These are phyloP conservation scores for Zaprionus taronus DNA, from an alignment of 1,140 invertebrate genomes.

Conservation along the genomic window DNA sequence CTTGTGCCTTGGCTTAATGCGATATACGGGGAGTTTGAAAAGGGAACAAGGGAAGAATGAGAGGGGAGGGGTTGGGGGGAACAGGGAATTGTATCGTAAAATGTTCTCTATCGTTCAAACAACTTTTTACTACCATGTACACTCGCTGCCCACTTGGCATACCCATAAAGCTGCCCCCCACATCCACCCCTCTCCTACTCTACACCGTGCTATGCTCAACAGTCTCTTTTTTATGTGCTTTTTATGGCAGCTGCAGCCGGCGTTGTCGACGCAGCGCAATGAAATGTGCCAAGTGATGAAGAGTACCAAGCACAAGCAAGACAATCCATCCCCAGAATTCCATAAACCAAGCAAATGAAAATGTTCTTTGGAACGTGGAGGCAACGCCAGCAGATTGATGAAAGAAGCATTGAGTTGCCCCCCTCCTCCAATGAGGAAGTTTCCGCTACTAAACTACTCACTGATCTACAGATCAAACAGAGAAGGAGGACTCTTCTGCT, in stretches of 20 bases:
- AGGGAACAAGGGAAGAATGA: not conserved
- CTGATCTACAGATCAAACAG: slow-evolving; percentile 1
- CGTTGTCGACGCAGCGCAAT: slow-evolving; percentile 30
- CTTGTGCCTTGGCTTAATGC: slow-evolving; percentile 25
- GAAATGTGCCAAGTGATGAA: slow-evolving; percentile 42
- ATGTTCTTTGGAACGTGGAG: not conserved
- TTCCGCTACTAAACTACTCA: not conserved
- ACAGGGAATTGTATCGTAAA: slow-evolving; percentile 56
- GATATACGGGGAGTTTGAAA: slow-evolving; percentile 4
- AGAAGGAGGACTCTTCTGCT: no score
- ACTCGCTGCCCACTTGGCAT: slow-evolving; percentile 50
- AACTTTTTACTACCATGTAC: slow-evolving; percentile 52
- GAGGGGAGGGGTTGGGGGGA: slow-evolving; percentile 3
- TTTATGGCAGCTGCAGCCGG: slow-evolving; percentile 61
- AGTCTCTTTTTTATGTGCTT: slow-evolving; percentile 71
- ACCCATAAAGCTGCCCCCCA: slow-evolving; percentile 47
- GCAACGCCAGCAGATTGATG: not conserved
- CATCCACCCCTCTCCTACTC: not conserved
- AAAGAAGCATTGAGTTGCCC: slow-evolving; percentile 12
- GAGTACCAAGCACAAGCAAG: slow-evolving; percentile 5
- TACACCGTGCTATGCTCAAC: slow-evolving; percentile 42
- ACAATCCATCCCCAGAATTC: slow-evolving; percentile 18
- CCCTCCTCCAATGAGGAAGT: not conserved
- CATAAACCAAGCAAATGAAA: slow-evolving; percentile 26
- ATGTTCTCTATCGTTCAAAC: slow-evolving; percentile 35